A percentile compares a stretch with the other conserved stretches of the same genome.
Conservation (phyloP, 2,113 vertebrate species). For the Strix uralensis region DNA sequence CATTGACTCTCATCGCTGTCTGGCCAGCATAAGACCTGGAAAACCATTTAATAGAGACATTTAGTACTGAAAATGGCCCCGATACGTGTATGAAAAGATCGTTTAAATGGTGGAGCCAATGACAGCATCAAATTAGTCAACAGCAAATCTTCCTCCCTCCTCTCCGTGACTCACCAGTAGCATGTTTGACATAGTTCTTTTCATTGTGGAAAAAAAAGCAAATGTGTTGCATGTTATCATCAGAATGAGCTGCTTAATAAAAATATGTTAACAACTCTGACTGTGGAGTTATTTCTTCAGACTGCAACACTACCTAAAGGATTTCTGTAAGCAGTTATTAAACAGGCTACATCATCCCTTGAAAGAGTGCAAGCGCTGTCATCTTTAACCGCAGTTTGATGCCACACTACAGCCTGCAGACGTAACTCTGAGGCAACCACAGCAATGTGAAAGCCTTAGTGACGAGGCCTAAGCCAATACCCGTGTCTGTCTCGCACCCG, state of each 20-base stretch:
- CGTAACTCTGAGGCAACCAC: background rate
- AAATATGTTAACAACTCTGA: background rate
- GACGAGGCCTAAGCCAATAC: background rate
- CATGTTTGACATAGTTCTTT: background rate
- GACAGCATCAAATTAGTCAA: background rate
- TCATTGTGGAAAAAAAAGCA: background rate
- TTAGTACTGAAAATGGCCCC: background rate
- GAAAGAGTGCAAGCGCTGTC: background rate
- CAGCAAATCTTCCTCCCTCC: background rate
- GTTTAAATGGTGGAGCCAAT: background rate
- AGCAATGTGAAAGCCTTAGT: background rate
- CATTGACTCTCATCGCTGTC: too few relatives aligned
- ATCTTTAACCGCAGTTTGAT: background rate
- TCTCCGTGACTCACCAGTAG: background rate
- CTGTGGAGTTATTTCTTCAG: background rate
- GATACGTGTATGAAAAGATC: background rate
- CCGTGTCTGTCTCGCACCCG: fast-evolving
- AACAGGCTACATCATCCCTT: background rate
- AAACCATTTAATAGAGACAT: too few relatives aligned
- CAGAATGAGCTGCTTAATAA: background rate
- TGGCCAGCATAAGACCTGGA: too few relatives aligned
- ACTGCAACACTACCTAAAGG: background rate
- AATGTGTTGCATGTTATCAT: background rate
- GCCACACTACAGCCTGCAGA: background rate
- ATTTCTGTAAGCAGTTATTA: background rate